phyloP scores from a whole-genome alignment of 2,888 invertebrate genomes.

The Archaeoteleia sp. region DNA sequence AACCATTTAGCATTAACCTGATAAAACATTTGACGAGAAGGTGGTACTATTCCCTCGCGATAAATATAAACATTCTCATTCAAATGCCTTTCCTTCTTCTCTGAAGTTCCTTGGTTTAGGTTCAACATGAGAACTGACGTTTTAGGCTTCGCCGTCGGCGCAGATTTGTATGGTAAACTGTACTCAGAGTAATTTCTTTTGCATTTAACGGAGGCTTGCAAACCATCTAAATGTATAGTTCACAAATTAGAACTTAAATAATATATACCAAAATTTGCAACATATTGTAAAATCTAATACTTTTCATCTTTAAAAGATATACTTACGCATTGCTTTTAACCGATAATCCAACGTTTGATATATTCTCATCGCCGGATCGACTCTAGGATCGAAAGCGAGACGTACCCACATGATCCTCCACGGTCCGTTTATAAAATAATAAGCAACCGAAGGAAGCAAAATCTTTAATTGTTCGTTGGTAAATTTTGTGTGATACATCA shows the following conservation, averaged over 20 bases:
- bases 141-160: constrained; percentile 73
- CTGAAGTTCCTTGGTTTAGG: constrained; percentile 59
- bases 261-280: not conserved
- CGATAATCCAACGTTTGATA: constrained; percentile 94
- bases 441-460: constrained; percentile 88
- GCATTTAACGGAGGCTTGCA: constrained; percentile 76
- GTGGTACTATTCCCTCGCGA: constrained; percentile 84
- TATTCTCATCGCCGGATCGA: constrained; percentile 84
- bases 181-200: constrained; percentile 76
- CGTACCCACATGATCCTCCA: constrained; percentile 94
- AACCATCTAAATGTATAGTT: constrained; percentile 73
- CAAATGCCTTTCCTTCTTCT: constrained; percentile 65
- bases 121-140: constrained; percentile 66
- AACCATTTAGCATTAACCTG: constrained; percentile 78
- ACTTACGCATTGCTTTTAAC: constrained; percentile 79
- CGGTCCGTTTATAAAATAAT: constrained; percentile 92
- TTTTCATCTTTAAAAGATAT: not conserved
- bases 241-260: not conserved
- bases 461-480: constrained; percentile 81
- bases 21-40: constrained; percentile 91
- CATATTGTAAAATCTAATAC: no score
- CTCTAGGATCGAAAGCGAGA: constrained; percentile 94
- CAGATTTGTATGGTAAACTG: constrained; percentile 75
- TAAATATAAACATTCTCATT: constrained; percentile 78
- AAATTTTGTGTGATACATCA: constrained; percentile 81